Evolutionary conservation across 1,140 invertebrate genomes (phyloP), one percentile per base, ranked within the genome.

Genomic region (Cecropterus lyciades): DNA sequence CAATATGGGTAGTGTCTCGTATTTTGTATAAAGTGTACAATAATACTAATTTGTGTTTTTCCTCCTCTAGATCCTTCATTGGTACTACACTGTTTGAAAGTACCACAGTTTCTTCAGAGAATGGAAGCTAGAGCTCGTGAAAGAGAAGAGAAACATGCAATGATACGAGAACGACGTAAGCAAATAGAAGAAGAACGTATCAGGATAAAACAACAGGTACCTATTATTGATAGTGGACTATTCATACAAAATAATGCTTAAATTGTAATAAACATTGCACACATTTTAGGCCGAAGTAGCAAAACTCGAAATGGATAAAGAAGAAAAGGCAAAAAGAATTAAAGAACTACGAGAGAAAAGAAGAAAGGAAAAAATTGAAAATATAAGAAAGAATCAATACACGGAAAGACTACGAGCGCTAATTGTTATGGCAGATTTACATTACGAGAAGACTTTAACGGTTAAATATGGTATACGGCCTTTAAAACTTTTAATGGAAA

Each of bases 71-170:
- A 89, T 37, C 81, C 84, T 4, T 65, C 82, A 10, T 74, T 94
- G 6, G 86, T 93, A 52, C 83, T 94, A 30, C 92, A 92, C 53
- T 93, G 93, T 45, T 72, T 93, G 56, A 91, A 93, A 73, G 93
- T 94, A 6, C 94, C 95, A 10, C 94, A 95, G 67, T 93, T 95
- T 68, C 70, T 95, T 51, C 93, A 94, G 89, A 90, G 94, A 84
- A 94, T 95, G 94, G 94, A 95, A 70, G 90, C 94, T 53, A 89
- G 94, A 68, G 94, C 94, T 3, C 77, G 93, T 16, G 93, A 95
- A 73, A 83, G 95, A 7, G 93, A 93, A 73, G 89, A 94, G 73
- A 93, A 93, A 69, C 92, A 94, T 67, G 93, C 94, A 51, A 89
- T 95, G 60, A 95, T 95, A 27, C 82, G 93, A 52, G 94, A 95